phyloP scores from a whole-genome alignment of 2,113 vertebrate species.

The Mastomys coucha region DNA sequence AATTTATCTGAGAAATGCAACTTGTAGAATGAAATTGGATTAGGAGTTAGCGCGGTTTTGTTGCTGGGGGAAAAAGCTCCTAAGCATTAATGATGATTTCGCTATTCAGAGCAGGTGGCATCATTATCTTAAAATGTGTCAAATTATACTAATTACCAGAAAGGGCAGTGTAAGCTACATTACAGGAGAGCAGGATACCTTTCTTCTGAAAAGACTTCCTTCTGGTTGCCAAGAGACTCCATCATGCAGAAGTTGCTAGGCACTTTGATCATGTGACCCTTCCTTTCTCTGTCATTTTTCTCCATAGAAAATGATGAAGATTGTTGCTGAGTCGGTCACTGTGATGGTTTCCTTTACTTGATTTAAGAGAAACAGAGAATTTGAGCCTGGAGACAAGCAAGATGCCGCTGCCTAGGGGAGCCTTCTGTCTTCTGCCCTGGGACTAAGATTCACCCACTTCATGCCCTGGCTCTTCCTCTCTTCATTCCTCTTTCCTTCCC shows the following conservation, averaged over 20 bases:
- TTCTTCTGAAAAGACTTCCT: constrained; percentile 41
- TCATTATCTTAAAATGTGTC: constrained; percentile 70
- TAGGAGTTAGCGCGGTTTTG: constrained; percentile 25
- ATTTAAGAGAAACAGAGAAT: constrained; percentile 37
- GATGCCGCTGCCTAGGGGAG: background rate
- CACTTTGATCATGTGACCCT: constrained; percentile 35
- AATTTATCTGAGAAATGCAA: constrained; percentile 15
- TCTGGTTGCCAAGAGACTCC: constrained; percentile 30
- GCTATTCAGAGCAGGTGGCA: constrained; percentile 71
- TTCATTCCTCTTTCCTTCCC: background rate
- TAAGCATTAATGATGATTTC: constrained; percentile 60
- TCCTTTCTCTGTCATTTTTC: background rate
- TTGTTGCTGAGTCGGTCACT: background rate
- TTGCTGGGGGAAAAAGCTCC: constrained; percentile 58
- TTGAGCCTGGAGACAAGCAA: constrained; percentile 47
- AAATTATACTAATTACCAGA: constrained; percentile 75
- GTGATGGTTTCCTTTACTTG: constrained; percentile 29
- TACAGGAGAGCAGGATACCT: constrained; percentile 12
- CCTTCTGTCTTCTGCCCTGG: background rate
- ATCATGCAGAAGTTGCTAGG: constrained; percentile 38
- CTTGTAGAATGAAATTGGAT: constrained; percentile 30
- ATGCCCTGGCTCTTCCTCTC: background rate
- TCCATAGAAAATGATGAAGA: constrained; percentile 55
- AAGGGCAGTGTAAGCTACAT: constrained; percentile 64
- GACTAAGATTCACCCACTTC: background rate